Evolutionary conservation across 2,888 invertebrate genomes (phyloP).

Genomic region (Odontomyia ornata): DNA sequence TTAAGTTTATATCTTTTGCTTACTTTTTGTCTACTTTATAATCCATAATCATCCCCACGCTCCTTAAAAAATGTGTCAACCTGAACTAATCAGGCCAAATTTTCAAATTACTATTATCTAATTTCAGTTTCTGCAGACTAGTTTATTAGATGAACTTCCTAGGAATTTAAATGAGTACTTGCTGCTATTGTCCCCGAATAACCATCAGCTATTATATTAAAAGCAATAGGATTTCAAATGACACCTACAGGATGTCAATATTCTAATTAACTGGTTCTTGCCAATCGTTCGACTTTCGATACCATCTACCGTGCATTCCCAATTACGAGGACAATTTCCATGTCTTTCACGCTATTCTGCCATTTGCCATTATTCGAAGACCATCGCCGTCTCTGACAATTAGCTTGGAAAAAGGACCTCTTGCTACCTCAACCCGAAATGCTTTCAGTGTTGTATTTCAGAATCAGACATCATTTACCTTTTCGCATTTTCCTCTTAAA

Average conservation of each 20-base stretch:
- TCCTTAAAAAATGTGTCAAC: no score
- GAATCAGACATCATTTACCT: conserved; percentile 21
- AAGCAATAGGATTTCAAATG: background rate
- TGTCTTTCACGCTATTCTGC: background rate
- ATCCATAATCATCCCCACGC: no score
- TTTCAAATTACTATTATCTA: no score
- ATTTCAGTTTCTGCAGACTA: no score
- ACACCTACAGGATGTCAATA: background rate
- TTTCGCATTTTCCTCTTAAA: conserved; percentile 13
- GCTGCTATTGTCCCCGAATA: background rate
- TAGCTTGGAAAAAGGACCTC: conserved; percentile 5
- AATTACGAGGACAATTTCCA: background rate
- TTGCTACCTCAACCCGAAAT: background rate
- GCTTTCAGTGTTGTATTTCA: background rate
- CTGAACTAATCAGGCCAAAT: no score
- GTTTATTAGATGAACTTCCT: no score
- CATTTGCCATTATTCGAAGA: background rate
- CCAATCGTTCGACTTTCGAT: background rate
- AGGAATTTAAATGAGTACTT: no score
- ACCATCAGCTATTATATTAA: background rate
- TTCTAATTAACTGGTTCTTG: conserved; percentile 18
- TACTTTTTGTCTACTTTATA: no score
- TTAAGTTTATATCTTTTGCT: no score
- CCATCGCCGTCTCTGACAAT: conserved; percentile 9
- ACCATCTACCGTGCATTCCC: background rate